phyloP scores from a whole-genome alignment of 2,113 vertebrate species.

The Tetraodon nigroviridis region DNA sequence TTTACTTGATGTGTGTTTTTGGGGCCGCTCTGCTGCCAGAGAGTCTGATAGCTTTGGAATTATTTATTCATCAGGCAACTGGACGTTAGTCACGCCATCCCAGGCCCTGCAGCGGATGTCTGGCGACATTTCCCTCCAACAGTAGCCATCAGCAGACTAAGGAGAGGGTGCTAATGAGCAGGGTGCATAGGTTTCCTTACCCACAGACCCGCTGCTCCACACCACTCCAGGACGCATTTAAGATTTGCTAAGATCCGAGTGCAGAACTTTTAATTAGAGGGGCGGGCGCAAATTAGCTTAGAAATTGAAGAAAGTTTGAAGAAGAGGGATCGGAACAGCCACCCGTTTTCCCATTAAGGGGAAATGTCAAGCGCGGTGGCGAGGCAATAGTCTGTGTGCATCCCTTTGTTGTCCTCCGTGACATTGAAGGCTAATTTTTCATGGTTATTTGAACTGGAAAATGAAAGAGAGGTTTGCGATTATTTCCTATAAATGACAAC shows the following conservation, averaged over 20 bases:
- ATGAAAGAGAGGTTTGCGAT: constrained; percentile 91
- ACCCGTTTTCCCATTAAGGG: constrained; percentile 78
- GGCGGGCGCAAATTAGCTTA: constrained; percentile 52
- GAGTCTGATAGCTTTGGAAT: constrained; percentile 73
- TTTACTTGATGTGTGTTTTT: constrained; percentile 62
- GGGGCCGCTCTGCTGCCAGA: constrained; percentile 62
- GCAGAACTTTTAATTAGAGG: constrained; percentile 77
- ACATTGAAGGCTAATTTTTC: constrained; percentile 98
- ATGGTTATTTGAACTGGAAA: constrained; percentile 99
- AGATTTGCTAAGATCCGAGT: constrained; percentile 71
- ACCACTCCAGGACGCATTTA: constrained; percentile 33
- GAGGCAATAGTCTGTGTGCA: constrained; percentile 71
- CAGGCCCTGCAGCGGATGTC: constrained; percentile 59
- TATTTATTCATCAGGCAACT: constrained; percentile 70
- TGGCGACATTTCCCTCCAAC: constrained; percentile 61
- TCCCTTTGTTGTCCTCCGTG: constrained; percentile 87
- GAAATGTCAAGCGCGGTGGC: constrained; percentile 79
- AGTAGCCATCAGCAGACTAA: constrained; percentile 55
- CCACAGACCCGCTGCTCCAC: constrained; percentile 38
- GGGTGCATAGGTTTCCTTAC: constrained; percentile 40
- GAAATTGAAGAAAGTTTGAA: constrained; percentile 60
- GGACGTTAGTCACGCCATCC: constrained; percentile 65
- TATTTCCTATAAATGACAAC: constrained; percentile 99
- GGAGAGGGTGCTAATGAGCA: constrained; percentile 55
- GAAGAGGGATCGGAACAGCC: constrained; percentile 71